phyloP scores from a whole-genome alignment of 1,140 invertebrate genomes.

The Hylaeus anthracinus region DNA sequence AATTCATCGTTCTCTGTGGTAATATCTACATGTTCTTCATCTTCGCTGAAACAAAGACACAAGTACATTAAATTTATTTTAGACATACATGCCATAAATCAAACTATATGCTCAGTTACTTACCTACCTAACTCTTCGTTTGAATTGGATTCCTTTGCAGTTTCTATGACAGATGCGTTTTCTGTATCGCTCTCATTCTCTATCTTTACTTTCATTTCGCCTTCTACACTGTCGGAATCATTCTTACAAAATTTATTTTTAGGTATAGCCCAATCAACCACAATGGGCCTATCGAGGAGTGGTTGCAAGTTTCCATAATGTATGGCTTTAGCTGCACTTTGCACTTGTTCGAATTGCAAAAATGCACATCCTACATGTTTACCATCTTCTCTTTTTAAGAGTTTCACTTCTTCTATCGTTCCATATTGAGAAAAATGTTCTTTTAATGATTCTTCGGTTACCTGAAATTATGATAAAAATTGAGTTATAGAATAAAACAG shows the following conservation, averaged over 20 bases:
- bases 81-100: neutral
- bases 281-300: conserved; percentile 85
- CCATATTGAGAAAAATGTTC: conserved; percentile 85
- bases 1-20: conserved; percentile 22
- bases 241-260: conserved; percentile 84
- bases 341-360: conserved; percentile 84
- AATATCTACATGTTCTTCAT: conserved; percentile 3
- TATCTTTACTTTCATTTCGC: conserved; percentile 40
- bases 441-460: conserved; percentile 83
- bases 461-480: conserved; percentile 74
- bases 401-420: conserved; percentile 84
- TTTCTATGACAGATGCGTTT: neutral
- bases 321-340: conserved; percentile 84
- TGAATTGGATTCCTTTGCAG: neutral
- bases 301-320: conserved; percentile 75
- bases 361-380: conserved; percentile 86
- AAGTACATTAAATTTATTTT: neutral
- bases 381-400: conserved; percentile 85
- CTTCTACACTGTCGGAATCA: conserved; percentile 33
- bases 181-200: conserved; percentile 29
- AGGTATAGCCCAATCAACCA: conserved; percentile 94
- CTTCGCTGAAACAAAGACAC: neutral
- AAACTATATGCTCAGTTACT: neutral
- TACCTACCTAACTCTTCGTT: conserved; percentile 9
- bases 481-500: neutral